A percentile compares a stretch with the other conserved stretches of the same genome.
Evolutionary conservation across 2,797 vertebrate genomes (phyloP).

Genomic region (Tadarida brasiliensis): DNA sequence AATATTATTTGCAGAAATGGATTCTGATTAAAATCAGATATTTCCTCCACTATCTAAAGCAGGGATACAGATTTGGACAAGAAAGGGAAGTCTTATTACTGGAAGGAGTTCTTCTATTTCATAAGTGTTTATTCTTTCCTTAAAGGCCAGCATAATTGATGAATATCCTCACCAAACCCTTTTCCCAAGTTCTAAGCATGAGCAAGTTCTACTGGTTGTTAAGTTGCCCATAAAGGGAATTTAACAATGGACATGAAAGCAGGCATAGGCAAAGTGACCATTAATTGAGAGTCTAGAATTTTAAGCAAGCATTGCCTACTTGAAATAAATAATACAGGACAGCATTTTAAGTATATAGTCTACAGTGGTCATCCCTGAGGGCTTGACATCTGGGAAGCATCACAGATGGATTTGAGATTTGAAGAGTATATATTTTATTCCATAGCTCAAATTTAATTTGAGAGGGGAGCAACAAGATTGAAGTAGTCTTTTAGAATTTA

Average conservation of each 20-base stretch:
- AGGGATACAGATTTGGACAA: neutral
- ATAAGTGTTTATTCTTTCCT: neutral
- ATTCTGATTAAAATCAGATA: neutral
- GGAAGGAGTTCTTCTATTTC: neutral
- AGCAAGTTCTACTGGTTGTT: neutral
- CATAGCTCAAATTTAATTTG: neutral
- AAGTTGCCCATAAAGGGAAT: neutral
- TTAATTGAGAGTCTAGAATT: conserved; percentile 1
- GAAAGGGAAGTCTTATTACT: neutral
- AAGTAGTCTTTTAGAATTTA: neutral
- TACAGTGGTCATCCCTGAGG: neutral
- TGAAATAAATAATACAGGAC: neutral
- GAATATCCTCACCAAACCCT: neutral
- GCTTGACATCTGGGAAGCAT: neutral
- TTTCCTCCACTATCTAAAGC: neutral
- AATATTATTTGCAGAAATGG: conserved; percentile 35
- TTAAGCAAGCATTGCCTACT: neutral
- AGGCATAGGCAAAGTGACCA: neutral
- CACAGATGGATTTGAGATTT: neutral
- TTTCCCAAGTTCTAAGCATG: neutral
- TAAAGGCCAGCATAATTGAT: neutral
- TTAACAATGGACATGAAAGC: neutral
- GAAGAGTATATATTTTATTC: neutral
- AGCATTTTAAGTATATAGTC: neutral
- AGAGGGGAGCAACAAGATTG: neutral